phyloP scores from a whole-genome alignment of 2,888 invertebrate species.

The Pandemis cinnamomeana region DNA sequence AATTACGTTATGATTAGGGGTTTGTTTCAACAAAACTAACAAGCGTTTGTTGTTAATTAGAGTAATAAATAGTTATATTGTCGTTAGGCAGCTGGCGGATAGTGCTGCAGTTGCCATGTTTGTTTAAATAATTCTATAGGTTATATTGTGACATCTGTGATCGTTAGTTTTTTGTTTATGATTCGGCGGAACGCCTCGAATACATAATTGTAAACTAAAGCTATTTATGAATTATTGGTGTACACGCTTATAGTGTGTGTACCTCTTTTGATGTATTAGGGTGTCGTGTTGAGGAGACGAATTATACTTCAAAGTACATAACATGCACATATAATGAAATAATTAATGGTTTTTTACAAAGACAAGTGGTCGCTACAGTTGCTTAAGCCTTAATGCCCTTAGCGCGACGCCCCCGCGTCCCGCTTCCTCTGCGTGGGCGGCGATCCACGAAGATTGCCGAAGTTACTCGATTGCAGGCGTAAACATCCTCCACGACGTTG shows the following conservation, averaged over 20 bases:
- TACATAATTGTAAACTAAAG: slow-evolving; percentile 18
- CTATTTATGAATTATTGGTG: slow-evolving; percentile 6
- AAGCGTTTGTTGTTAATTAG: slow-evolving; percentile 77
- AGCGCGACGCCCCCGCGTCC: too few species aligned
- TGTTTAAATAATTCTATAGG: slow-evolving; percentile 58
- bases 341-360: too few species aligned
- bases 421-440: too few species aligned
- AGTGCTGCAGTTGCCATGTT: slow-evolving; percentile 57
- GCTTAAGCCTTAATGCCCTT: too few species aligned
- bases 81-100: slow-evolving; percentile 75
- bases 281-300: too few species aligned
- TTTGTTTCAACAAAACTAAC: slow-evolving; percentile 77
- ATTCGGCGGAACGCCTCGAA: slow-evolving; percentile 13
- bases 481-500: slow-evolving; percentile 1
- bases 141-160: slow-evolving; percentile 64
- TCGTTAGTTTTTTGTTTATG: slow-evolving; percentile 30
- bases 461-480: background rate
- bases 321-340: too few species aligned
- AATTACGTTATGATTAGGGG: slow-evolving; percentile 82
- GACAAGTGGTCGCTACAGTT: background rate
- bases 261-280: too few species aligned
- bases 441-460: too few species aligned
- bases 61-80: slow-evolving; percentile 80
- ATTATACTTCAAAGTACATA: too few species aligned
- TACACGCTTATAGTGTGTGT: background rate